These are phyloP conservation scores for Somateria mollissima DNA, from an alignment of 2,797 vertebrate species.

Conservation along the genomic window DNA sequence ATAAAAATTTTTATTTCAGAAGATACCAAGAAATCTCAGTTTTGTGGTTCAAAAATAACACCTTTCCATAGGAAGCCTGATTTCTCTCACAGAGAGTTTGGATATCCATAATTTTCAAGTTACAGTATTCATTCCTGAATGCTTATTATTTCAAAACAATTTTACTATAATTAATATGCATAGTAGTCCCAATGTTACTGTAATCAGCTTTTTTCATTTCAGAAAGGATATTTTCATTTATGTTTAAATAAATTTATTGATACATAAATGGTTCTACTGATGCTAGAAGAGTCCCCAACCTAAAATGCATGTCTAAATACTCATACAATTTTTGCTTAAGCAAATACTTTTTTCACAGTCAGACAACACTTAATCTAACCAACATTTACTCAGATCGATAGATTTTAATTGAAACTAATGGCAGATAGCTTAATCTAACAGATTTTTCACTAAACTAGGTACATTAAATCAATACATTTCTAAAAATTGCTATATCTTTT, in stretches of 20 bases:
- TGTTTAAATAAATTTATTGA: constrained; percentile 38
- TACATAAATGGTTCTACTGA: constrained; percentile 19
- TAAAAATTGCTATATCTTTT: constrained; percentile 73
- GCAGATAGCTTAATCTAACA: constrained; percentile 78
- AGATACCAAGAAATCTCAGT: background rate
- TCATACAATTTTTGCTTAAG: constrained; percentile 62
- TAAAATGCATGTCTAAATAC: constrained; percentile 32
- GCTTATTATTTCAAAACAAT: background rate
- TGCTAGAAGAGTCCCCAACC: constrained; percentile 3
- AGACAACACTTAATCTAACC: constrained; percentile 75
- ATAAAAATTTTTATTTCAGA: background rate
- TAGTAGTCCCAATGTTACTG: background rate
- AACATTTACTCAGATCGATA: constrained; percentile 78
- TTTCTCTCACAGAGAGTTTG: background rate
- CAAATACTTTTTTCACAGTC: constrained; percentile 58
- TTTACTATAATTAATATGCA: background rate
- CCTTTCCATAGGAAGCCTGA: background rate
- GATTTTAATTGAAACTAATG: constrained; percentile 83
- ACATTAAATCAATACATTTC: constrained; percentile 78
- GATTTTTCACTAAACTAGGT: constrained; percentile 76
- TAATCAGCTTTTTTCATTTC: constrained; percentile 11
- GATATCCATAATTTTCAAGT: background rate
- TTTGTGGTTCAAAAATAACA: background rate
- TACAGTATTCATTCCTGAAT: background rate
- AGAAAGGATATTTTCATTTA: constrained; percentile 35